Evolutionary conservation across 1,140 invertebrate genomes (phyloP), one percentile per base, ranked within the genome.

Genomic region (Hyphantria cunea): DNA sequence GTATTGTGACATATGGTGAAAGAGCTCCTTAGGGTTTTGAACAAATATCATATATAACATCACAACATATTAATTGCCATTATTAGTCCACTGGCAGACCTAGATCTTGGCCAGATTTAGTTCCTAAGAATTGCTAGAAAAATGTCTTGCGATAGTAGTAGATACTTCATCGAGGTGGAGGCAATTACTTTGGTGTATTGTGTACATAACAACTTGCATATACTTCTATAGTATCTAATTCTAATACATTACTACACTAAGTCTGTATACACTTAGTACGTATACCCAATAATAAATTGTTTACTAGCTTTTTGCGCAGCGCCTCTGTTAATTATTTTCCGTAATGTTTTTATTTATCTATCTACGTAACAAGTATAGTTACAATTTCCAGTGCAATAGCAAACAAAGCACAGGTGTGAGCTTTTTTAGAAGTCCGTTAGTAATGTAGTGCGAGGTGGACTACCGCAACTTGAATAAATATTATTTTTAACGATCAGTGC

Each of bases 401-500:
- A 50, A 60, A 50, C 56, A 51, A 45, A 50, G 47, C 37, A 34
- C 37, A 12, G 25, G 53, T 55, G 53, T 34, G 44, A 63, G 50
- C 51, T 63, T 65, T 59, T 42, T 32, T 11, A 44, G 41, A 47
- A 7, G 32, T 58, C 45, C 33, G 45, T 58, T 37, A 58, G 14
- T 15, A 45, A 15, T 59, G 55, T 42, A 33, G 34, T 13, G 47
- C 56, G 52, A 62, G 58, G 53, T 53, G 62, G 69, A 60, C 74
- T 70, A 53, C 63, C 78, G 66, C 76, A 80, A 78, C 77, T 73
- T 77, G 76, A 84, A 82, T 82, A 86, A 90, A 88, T 87, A 90
- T 90, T 90, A 82, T 90, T 88, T 82, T 83, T 81, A 85, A 80
- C 80, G 87, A 90, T 90, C 85, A 88, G 82, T 82, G 78, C 78